A percentile compares a stretch with the other conserved stretches of the same genome.
Conservation (phyloP, 1,140 invertebrate species). For the Sarcophaga peregrina region DNA sequence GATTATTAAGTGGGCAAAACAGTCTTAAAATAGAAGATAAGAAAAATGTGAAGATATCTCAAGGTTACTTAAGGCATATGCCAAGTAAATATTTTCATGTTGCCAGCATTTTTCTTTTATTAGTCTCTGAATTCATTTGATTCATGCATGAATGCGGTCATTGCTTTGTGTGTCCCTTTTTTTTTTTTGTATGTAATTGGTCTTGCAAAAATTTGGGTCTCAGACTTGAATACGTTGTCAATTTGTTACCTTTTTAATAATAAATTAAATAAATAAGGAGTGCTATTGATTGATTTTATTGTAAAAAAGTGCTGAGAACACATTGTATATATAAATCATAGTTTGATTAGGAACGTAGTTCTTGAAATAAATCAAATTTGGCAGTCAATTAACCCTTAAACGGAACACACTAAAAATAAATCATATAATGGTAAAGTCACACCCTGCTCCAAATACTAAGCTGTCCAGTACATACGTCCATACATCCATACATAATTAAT, state of each 20-base stretch:
- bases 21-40: not conserved
- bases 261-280: not conserved
- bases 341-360: too few species aligned
- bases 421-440: too few species aligned
- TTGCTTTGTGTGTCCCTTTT: not conserved
- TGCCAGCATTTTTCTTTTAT: not conserved
- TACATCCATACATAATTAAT: too few species aligned
- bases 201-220: not conserved
- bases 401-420: too few species aligned
- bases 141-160: not conserved
- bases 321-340: too few species aligned
- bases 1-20: constrained; percentile 14
- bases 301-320: too few species aligned
- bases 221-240: not conserved
- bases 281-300: too few species aligned
- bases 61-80: not conserved
- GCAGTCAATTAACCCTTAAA: too few species aligned
- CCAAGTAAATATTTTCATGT: not conserved
- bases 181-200: not conserved
- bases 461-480: too few species aligned
- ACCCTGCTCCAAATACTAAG: too few species aligned
- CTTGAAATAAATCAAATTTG: too few species aligned
- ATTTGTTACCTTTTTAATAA: constrained; percentile 10
- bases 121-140: not conserved
- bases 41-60: not conserved